Evolutionary conservation across 2,888 invertebrate species (phyloP).

Genomic region (Tenthredo amoena): DNA sequence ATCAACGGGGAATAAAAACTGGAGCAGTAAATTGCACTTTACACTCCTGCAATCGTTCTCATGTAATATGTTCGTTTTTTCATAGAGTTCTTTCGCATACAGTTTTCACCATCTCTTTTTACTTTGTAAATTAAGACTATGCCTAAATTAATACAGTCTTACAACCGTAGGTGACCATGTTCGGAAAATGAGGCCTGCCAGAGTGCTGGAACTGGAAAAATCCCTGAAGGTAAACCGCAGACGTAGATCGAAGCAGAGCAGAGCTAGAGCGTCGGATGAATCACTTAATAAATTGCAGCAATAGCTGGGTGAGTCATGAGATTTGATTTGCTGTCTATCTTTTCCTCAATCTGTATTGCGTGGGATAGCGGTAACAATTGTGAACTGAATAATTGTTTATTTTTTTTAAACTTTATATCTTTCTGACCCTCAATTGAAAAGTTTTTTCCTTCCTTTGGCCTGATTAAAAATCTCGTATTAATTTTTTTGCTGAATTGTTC

Average conservation of each 20-base stretch:
- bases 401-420: not conserved
- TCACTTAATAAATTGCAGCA: not conserved
- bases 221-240: not conserved
- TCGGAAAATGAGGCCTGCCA: not conserved
- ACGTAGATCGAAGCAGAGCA: not conserved
- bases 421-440: not conserved
- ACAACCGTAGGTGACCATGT: not conserved
- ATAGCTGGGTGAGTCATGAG: not conserved
- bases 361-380: not conserved
- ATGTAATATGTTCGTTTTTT: not conserved
- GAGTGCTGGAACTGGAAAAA: not conserved
- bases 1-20: not conserved
- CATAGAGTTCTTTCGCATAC: not conserved
- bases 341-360: not conserved
- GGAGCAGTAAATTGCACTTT: not conserved
- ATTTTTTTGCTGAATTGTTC: not conserved
- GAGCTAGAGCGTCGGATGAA: not conserved
- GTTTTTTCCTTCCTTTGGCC: not conserved
- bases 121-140: not conserved
- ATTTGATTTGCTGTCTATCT: not conserved
- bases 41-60: not conserved
- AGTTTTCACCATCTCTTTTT: not conserved
- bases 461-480: not conserved
- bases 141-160: not conserved
- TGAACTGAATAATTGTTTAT: not conserved